Evolutionary conservation across 2,888 invertebrate species (phyloP), one percentile per base, ranked within the genome.

Genomic region (Philonicus albiceps): DNA sequence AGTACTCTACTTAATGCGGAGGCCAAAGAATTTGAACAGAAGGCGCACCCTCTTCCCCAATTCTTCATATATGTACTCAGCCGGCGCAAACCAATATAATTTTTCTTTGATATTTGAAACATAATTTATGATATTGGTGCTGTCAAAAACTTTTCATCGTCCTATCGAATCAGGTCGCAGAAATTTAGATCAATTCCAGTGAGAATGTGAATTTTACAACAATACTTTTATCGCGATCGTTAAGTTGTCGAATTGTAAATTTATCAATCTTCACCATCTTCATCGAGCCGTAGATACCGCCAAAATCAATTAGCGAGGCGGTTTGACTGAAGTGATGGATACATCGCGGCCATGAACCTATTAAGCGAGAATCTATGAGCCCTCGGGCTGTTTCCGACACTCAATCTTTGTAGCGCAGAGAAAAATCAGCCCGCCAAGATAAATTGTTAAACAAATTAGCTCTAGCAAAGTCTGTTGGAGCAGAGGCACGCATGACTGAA

Each of bases 171-270:
- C 76, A 76, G 76, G 76, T 76, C 76, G 31, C 75, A 76, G 40
- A 76, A 76, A 76, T 76, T 76, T 76, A 76, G 76, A 76, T 76
- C 76, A 76, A 76, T 76, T 76, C 34, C 40, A n/a, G 16, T 37
- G 64, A 22, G 64, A 64, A 64, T n/a, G 22, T 27, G 27, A 11
- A 64, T 64, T 64, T 27, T 64, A 64, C 27, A 64, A 64, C 64
- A 64, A 64, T 64, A 27, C 22, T 64, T 64, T 64, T 64, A 64
- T 64, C 64, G 27, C 22, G 27, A 64, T 64, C 11, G 64, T 27
- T 64, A 27, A 64, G 64, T 64, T 27, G 27, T 64, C 64, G 64
- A 64, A 64, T 64, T 27, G 27, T 64, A 64, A 64, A 64, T 64
- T 64, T 64, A 64, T 64, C 64, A 64, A 64, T 64, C 64, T 27